These are phyloP conservation scores for Oncorhynchus masou DNA, from an alignment of 2,113 vertebrate genomes.

Conservation along the genomic window DNA sequence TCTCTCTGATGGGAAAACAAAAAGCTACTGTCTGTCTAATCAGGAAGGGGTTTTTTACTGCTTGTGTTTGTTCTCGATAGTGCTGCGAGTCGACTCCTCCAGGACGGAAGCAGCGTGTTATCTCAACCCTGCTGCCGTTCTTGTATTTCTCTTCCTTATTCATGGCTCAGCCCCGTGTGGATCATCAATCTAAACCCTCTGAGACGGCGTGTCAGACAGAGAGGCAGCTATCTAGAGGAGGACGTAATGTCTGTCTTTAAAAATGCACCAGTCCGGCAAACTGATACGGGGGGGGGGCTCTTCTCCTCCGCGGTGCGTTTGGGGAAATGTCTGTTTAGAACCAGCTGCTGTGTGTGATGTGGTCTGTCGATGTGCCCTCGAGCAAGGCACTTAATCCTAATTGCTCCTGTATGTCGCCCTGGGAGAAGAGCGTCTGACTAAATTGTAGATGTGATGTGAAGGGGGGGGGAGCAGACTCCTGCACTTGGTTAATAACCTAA, in stretches of 20 bases:
- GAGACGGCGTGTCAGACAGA: constrained; percentile 8
- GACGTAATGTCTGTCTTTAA: constrained; percentile 55
- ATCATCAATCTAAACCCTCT: too few species aligned
- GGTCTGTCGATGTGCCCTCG: too few species aligned
- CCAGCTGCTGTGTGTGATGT: constrained; percentile 17
- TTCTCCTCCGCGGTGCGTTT: background rate
- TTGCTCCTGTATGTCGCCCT: too few species aligned
- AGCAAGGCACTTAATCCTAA: too few species aligned
- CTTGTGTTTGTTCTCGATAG: too few species aligned
- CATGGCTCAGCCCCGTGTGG: too few species aligned
- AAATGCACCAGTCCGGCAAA: constrained; percentile 24
- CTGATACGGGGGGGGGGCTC: background rate
- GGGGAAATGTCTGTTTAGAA: background rate
- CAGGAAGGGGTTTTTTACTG: too few species aligned
- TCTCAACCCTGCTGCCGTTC: constrained; percentile 50
- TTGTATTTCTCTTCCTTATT: constrained; percentile 19
- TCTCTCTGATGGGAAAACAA: too few species aligned
- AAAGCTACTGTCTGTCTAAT: too few species aligned
- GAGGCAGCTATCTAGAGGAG: background rate
- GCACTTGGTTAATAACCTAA: too few species aligned
- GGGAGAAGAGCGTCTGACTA: too few species aligned
- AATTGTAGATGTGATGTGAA: background rate
- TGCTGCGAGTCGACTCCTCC: too few species aligned
- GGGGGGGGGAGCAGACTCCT: constrained; percentile 43
- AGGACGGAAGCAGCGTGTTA: constrained; percentile 13